Base-by-base conservation (phyloP, 2,888 invertebrate species). In the Pristionchus mayeri region DNA sequence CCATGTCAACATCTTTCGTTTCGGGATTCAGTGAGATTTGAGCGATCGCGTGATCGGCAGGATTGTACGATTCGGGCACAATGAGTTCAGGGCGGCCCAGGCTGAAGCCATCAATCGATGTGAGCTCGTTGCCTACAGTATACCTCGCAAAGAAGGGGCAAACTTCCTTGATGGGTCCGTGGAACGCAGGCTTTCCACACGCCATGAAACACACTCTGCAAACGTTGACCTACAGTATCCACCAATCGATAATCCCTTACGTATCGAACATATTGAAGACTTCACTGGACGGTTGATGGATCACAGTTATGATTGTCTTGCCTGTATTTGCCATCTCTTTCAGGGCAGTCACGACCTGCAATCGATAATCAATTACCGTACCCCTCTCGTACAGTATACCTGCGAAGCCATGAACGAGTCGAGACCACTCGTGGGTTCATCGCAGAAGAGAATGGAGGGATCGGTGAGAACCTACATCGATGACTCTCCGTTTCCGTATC, bases 221-320 rank as follows among this genome's bases (percentile, higher is more conserved):
- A 82, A 21, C 2, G 21, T 40, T 24, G 3, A 30, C 50, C 44
- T 13, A 44, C 71, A 21, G n/a, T 24, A 60, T n/a, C 30, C 40
- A n/a, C n/a, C 67, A 67, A 67, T 67, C 67, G 40, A 71, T 71
- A 71, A 44, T 60, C 11, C 6, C 88, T 85, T 89, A 93, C 91
- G 93, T 96, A 93, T 97, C 96, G 92, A 98, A 98, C 94, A 97
- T 95, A 37, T 96, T 95, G 93, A 96, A 98, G 24, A 94, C 93
- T 93, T 97, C 97, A 0, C 97, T 97, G 0, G 96, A 96, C 0
- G 98, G 98, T 93, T 98, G 98, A 94, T 98, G 98, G 88, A 98
- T 96, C 1, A 98, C 98, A 91, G 96, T 95, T 37, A 98, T 95
- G 83, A 98, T 95, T 0, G 97, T 97, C 94, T 97, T 97, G 37